Base-by-base conservation (phyloP, 1,140 invertebrate species). In the Dreissena polymorpha region DNA sequence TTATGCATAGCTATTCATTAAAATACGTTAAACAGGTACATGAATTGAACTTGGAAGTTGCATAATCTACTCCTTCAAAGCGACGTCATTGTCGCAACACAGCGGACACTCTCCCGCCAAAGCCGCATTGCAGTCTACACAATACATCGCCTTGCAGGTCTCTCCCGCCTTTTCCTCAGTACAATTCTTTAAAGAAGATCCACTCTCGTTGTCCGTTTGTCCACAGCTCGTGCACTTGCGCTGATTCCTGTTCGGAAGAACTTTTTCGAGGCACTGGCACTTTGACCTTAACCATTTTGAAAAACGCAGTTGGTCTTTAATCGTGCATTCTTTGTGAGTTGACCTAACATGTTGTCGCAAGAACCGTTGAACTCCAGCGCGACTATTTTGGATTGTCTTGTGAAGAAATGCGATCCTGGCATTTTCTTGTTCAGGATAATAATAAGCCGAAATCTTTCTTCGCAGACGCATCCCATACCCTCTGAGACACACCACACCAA, bases 401-500 rank as follows among this genome's bases (percentile, higher is more conserved):
- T 51, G 70, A 14, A 72, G 49, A 51, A 18, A 72, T n/a, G 10
- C 7, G 10, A 50, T 51, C 23, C 70, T 13, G 18, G 27, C 27
- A 3, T 39, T 72, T 72, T 72, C 70, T 51, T 72, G 70, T 18
- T 7, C 25, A 49, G 70, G 70, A 49, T 72, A 72, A 51, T 18
- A 72, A 23, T 49, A 72, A 1, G 70, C 70, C 16, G 70, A 25
- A 18, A 72, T 51, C 23, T 72, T 72, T n/a, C 70, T 13, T 3
- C 70, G 70, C 27, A 72, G 70, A 12, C 70, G 25, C 70, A 49
- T 72, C 3, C 70, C 70, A 50, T 72, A 51, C 14, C 70, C 70
- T 14, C 70, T 25, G 16, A 29, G 50, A n/a, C 16, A 13, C 12
- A 72, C 70, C 27, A 72, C n/a, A 12, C n/a, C 18, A 8, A 72